Conservation (phyloP, 2,797 vertebrate genomes). For the Limosa lapponica region DNA sequence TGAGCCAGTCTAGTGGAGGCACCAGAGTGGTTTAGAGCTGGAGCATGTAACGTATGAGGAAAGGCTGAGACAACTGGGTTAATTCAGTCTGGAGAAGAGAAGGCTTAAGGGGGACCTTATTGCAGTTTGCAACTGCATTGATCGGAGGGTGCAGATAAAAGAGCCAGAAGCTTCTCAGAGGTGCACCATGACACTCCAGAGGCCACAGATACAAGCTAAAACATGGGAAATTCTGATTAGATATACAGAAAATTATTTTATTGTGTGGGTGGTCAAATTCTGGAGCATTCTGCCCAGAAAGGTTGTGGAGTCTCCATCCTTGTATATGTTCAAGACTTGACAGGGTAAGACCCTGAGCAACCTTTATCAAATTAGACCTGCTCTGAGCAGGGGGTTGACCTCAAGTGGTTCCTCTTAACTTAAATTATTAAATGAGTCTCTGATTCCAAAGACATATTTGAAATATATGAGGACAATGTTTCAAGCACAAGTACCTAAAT, state of each 20-base stretch:
- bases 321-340: background rate
- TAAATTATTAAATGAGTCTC: background rate
- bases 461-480: background rate
- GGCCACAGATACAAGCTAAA: background rate
- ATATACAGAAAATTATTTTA: background rate
- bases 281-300: background rate
- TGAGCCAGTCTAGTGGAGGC: background rate
- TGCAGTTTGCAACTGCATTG: background rate
- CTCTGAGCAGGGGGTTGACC: background rate
- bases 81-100: background rate
- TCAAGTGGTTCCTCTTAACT: background rate
- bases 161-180: background rate
- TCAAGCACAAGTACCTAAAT: background rate
- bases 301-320: background rate
- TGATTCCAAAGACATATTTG: background rate
- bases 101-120: background rate
- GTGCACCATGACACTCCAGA: background rate
- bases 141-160: background rate
- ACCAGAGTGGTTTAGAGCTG: background rate
- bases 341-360: background rate
- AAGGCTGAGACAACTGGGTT: background rate
- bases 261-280: background rate
- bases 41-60: background rate
- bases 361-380: background rate
- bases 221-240: background rate